Conservation (phyloP, 2,797 vertebrate species). For the Micrastur ruficollis region DNA sequence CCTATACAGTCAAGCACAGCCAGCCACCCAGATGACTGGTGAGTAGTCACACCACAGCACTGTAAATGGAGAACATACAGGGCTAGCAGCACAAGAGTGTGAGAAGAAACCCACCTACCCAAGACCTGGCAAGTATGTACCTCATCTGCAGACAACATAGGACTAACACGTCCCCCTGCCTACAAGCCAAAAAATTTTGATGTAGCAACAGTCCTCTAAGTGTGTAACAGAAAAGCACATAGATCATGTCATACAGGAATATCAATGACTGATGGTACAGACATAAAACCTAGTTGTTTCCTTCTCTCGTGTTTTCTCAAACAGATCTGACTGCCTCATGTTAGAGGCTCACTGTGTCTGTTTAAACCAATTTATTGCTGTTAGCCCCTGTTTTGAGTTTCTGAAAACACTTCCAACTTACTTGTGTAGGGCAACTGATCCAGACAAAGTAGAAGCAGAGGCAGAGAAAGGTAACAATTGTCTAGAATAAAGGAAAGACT, state of each 20-base stretch:
- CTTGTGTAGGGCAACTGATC: background rate
- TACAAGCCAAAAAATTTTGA: background rate
- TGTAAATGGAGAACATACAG: background rate
- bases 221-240: background rate
- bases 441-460: background rate
- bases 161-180: background rate
- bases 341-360: background rate
- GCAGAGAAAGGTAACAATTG: background rate
- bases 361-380: background rate
- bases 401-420: background rate
- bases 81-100: background rate
- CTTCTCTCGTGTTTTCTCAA: background rate
- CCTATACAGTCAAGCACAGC: background rate
- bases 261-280: background rate
- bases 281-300: background rate
- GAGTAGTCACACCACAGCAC: background rate
- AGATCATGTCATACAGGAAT: fast-evolving
- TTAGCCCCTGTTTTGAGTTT: background rate
- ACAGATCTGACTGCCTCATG: background rate
- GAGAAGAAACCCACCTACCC: background rate
- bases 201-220: background rate
- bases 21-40: background rate
- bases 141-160: background rate
- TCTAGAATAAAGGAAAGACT: background rate
- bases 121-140: background rate